phyloP scores from a whole-genome alignment of 1,140 invertebrate genomes.

The Drosophila quadrilineata region DNA sequence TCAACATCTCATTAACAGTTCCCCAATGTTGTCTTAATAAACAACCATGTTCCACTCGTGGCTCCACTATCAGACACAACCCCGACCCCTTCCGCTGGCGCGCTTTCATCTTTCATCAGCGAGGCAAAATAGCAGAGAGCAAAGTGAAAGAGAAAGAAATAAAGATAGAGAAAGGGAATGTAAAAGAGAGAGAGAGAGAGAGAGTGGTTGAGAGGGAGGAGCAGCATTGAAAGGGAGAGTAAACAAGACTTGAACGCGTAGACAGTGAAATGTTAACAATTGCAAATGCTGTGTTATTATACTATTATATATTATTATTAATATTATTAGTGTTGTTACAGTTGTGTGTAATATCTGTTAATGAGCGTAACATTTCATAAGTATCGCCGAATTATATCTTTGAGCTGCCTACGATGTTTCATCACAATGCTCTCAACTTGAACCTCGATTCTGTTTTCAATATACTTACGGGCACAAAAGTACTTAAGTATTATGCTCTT shows the following conservation, averaged over 20 bases:
- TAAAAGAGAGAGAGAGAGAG: not conserved
- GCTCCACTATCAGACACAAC: not conserved
- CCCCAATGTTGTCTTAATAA: not conserved
- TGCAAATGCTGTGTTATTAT: constrained; percentile 25
- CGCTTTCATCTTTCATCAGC: constrained; percentile 23
- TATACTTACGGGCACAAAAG: not conserved
- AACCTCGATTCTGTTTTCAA: not conserved
- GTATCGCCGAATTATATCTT: not conserved
- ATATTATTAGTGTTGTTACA: constrained; percentile 14
- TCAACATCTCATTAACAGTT: constrained; percentile 6
- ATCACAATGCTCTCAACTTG: not conserved
- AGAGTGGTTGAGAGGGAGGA: not conserved
- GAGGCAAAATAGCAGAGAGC: too few species aligned
- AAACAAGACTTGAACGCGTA: constrained; percentile 27
- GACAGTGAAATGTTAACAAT: constrained; percentile 69
- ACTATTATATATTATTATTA: constrained; percentile 30
- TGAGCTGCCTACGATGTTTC: not conserved
- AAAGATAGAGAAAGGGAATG: not conserved
- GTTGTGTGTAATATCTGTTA: constrained; percentile 19
- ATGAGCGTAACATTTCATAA: constrained; percentile 24
- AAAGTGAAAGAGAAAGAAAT: too few species aligned
- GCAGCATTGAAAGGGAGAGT: constrained; percentile 11
- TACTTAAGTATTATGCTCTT: constrained; percentile 22
- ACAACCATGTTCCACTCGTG: not conserved
- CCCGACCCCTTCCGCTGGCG: not conserved